Conservation (phyloP, 1,140 invertebrate species). For the Pseudomyrmex sp. region DNA sequence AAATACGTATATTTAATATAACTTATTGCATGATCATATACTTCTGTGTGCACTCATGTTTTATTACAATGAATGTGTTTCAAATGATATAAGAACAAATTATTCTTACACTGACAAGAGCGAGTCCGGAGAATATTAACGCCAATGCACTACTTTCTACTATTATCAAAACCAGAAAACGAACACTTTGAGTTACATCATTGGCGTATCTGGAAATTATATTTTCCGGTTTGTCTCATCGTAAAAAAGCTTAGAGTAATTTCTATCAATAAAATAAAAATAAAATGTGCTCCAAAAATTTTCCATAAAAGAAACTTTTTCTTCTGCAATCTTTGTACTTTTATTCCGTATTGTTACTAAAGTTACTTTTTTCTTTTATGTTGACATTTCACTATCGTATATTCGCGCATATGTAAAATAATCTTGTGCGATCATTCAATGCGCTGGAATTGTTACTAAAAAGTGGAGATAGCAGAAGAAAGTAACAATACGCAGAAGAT, state of each 20-base stretch:
- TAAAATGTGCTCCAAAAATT: not conserved
- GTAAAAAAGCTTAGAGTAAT: not conserved
- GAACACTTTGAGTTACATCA: constrained; percentile 51
- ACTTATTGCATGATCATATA: not conserved
- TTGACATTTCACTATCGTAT: no score
- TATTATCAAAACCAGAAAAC: constrained; percentile 59
- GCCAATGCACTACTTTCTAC: constrained; percentile 58
- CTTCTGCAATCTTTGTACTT: no score
- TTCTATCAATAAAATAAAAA: not conserved
- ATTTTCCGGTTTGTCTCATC: not conserved
- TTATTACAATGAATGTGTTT: not conserved
- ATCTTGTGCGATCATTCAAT: no score
- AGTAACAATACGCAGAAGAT: no score
- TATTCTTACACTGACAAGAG: constrained; percentile 64
- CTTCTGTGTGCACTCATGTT: not conserved
- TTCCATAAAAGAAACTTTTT: not conserved
- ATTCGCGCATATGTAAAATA: no score
- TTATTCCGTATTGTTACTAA: no score
- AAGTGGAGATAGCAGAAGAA: no score
- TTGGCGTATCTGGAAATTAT: constrained; percentile 58
- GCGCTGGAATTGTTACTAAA: no score
- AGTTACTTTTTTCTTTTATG: no score
- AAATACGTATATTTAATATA: not conserved
- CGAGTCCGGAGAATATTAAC: constrained; percentile 61
- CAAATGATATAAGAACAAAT: not conserved